Conservation (phyloP, 2,888 invertebrate genomes). For the Acheta domesticus region DNA sequence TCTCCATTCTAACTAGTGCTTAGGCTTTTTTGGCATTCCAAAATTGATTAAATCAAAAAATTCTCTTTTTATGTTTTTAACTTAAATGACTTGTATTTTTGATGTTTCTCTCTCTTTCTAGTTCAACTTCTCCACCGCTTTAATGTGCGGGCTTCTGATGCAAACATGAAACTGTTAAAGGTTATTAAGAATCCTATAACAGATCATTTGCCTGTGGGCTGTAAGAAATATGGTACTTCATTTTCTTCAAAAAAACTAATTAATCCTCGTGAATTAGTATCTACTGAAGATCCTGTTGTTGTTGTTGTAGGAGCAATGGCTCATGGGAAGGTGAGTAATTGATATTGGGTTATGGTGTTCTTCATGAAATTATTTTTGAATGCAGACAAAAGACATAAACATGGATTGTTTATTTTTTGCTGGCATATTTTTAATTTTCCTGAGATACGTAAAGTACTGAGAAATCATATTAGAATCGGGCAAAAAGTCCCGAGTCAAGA, state of each 20-base stretch:
- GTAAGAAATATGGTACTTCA: conserved; percentile 84
- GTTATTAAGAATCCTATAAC: conserved; percentile 96
- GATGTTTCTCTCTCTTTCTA: conserved; percentile 45
- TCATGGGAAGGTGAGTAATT: conserved; percentile 78
- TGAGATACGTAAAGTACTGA: neutral
- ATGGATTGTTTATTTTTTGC: no score
- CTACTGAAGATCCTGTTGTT: conserved; percentile 76
- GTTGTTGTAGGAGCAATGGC: conserved; percentile 96
- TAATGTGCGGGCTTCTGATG: conserved; percentile 85
- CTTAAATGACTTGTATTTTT: no score
- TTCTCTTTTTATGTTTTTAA: no score
- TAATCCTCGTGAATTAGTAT: conserved; percentile 73
- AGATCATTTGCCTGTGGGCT: conserved; percentile 91
- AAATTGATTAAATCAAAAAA: no score
- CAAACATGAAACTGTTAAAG: conserved; percentile 84
- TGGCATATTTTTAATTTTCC: no score
- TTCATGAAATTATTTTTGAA: no score
- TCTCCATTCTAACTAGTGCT: no score
- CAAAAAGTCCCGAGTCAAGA: no score
- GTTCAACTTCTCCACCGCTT: conserved; percentile 96
- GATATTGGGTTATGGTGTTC: conserved; percentile 41
- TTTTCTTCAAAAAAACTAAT: conserved; percentile 74
- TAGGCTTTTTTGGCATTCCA: no score
- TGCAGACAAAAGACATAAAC: neutral
- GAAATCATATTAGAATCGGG: no score